These are phyloP conservation scores for Argyrosomus regius DNA, from an alignment of 2,797 vertebrate genomes.

Conservation along the genomic window DNA sequence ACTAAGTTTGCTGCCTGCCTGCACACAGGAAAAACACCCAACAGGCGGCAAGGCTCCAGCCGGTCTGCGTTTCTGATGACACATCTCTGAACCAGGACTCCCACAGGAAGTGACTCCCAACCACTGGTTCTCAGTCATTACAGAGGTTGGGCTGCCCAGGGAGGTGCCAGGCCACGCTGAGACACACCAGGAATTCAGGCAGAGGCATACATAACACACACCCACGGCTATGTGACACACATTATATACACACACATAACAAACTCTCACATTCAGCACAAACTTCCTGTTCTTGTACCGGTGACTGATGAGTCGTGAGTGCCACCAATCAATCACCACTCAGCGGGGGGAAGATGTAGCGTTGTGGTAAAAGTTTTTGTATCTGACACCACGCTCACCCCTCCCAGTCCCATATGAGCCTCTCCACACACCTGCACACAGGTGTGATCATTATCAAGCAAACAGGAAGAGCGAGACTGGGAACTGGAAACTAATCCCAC, in stretches of 20 bases:
- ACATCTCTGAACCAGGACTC: slow-evolving; percentile 80
- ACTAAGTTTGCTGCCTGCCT: slow-evolving; percentile 50
- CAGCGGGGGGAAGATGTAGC: slow-evolving; percentile 34
- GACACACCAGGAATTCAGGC: slow-evolving; percentile 59
- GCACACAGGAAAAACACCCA: slow-evolving; percentile 67
- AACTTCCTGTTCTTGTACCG: slow-evolving; percentile 23
- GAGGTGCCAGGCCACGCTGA: slow-evolving; percentile 70
- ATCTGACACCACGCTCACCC: slow-evolving; percentile 68
- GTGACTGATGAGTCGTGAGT: slow-evolving; percentile 17
- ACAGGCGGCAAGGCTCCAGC: slow-evolving; percentile 73
- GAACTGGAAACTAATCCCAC: slow-evolving; percentile 85
- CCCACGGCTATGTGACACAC: slow-evolving; percentile 43
- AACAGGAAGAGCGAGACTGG: slow-evolving; percentile 85
- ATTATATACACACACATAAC: background rate
- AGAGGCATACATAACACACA: slow-evolving; percentile 52
- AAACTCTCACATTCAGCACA: slow-evolving; percentile 26
- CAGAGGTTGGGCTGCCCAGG: slow-evolving; percentile 68
- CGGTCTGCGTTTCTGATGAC: slow-evolving; percentile 82
- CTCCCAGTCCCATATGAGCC: slow-evolving; percentile 64
- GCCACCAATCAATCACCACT: slow-evolving; percentile 42
- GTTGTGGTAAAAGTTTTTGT: slow-evolving; percentile 50
- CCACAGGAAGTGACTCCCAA: slow-evolving; percentile 86
- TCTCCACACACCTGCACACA: slow-evolving; percentile 83
- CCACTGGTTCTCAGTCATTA: slow-evolving; percentile 82
- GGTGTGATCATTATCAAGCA: slow-evolving; percentile 86